Conservation (phyloP, 2,888 invertebrate genomes). For the Andrena praecox region DNA sequence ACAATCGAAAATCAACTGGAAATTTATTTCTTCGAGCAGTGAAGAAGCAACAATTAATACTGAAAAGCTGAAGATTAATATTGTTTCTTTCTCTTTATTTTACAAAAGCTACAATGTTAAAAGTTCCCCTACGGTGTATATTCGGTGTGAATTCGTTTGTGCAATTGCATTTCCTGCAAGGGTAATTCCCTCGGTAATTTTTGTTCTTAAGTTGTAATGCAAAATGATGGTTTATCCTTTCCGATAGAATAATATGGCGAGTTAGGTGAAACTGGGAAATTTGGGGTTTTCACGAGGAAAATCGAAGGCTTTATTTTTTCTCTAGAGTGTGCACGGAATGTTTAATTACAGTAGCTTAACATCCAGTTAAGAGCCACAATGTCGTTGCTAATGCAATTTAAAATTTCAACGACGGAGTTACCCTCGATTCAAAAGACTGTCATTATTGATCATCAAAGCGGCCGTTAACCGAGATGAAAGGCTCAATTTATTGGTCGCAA, state of each 20-base stretch:
- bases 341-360: not conserved
- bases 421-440: conserved; percentile 35
- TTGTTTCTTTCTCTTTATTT: too few species aligned
- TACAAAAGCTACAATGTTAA: too few species aligned
- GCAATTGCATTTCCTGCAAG: too few species aligned
- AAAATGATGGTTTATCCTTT: too few species aligned
- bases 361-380: not conserved
- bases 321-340: not conserved
- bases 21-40: not conserved
- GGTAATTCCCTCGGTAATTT: too few species aligned
- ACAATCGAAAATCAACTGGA: not conserved
- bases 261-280: too few species aligned
- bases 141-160: too few species aligned
- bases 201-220: too few species aligned
- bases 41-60: not conserved
- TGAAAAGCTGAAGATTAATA: too few species aligned
- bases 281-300: not conserved
- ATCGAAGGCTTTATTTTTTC: not conserved
- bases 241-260: too few species aligned
- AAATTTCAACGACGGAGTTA: conserved; percentile 34
- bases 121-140: too few species aligned
- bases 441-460: conserved; percentile 55
- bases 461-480: conserved; percentile 58
- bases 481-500: conserved; percentile 62
- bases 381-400: not conserved